Conservation (phyloP, 2,888 invertebrate genomes). For the Metacarcinus magister region DNA sequence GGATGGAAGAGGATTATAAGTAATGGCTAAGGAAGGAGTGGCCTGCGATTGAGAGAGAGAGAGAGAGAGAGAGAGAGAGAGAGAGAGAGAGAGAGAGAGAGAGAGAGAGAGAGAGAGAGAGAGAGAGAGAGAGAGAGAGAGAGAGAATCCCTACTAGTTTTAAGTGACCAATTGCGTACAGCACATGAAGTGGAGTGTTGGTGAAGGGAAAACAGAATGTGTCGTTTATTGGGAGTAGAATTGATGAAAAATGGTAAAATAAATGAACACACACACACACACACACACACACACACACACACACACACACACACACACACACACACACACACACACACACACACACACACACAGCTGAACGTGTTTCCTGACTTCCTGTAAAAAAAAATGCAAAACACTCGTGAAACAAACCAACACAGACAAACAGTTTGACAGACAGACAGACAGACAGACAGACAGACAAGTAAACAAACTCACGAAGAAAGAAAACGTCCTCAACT, state of each 20-base stretch:
- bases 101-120: background rate
- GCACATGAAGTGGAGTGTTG: background rate
- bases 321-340: background rate
- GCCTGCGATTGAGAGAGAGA: too few species aligned
- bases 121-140: slow-evolving; percentile 42
- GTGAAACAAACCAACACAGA: background rate
- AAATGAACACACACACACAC: too few species aligned
- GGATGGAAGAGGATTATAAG: background rate
- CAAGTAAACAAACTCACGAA: background rate
- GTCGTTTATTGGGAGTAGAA: too few species aligned
- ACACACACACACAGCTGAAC: background rate
- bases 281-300: background rate
- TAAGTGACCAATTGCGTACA: too few species aligned
- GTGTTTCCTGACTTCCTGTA: too few species aligned
- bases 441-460: background rate
- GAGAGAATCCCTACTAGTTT: background rate
- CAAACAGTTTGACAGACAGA: too few species aligned
- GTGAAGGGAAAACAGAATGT: too few species aligned
- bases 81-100: slow-evolving; percentile 57
- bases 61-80: slow-evolving; percentile 57
- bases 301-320: background rate
- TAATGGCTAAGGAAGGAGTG: background rate
- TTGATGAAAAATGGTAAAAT: background rate
- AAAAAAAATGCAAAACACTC: too few species aligned
- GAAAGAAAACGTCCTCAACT: background rate